These are phyloP conservation scores for Archocentrus centrarchus DNA, from an alignment of 2,113 vertebrate genomes.

Conservation along the genomic window DNA sequence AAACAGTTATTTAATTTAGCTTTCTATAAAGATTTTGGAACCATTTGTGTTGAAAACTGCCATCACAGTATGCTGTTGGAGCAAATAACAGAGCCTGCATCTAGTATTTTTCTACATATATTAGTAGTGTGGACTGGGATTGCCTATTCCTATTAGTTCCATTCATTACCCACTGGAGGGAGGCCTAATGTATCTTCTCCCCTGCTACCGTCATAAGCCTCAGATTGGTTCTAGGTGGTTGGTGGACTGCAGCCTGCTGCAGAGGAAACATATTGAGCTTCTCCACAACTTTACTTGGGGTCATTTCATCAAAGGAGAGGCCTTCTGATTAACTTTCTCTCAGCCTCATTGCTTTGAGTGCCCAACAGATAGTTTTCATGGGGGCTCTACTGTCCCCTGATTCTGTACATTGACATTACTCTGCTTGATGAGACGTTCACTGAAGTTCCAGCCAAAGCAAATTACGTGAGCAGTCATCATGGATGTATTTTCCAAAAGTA, in stretches of 20 bases:
- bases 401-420: conserved; percentile 71
- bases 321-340: conserved; percentile 78
- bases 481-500: conserved; percentile 41
- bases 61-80: conserved; percentile 1
- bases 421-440: conserved; percentile 68
- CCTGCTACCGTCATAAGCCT: conserved; percentile 74
- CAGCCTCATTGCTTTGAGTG: conserved; percentile 74
- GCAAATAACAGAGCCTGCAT: conserved; percentile 56
- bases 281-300: conserved; percentile 75
- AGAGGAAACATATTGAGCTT: conserved; percentile 74
- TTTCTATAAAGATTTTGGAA: conserved; percentile 10
- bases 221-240: conserved; percentile 79
- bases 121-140: conserved; percentile 63
- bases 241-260: conserved; percentile 69
- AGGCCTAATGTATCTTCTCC: conserved; percentile 79
- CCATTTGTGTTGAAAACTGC: conserved; percentile 2
- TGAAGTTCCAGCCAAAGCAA: conserved; percentile 55
- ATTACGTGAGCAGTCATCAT: conserved; percentile 55
- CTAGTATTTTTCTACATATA: conserved; percentile 66
- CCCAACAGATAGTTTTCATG: conserved; percentile 63
- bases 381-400: conserved; percentile 54
- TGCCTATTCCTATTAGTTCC: conserved; percentile 79
- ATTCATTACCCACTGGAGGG: conserved; percentile 77
- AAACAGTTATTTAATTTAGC: not conserved
- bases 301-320: conserved; percentile 73